Evolutionary conservation across 2,113 vertebrate species (phyloP).

Genomic region (Dicentrarchus labrax): DNA sequence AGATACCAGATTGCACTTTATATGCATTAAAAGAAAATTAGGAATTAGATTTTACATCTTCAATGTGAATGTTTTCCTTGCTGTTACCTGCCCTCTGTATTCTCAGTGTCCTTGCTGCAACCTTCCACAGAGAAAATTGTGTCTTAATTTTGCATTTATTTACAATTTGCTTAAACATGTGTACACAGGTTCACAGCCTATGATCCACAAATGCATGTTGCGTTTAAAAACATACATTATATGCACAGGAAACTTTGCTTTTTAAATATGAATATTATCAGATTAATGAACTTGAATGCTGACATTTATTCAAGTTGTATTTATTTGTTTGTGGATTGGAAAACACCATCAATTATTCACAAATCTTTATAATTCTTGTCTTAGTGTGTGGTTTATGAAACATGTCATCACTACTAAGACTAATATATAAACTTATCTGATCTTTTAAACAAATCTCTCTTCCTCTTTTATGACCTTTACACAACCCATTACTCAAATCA

Average conservation of each 20-base stretch:
- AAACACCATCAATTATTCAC: not conserved
- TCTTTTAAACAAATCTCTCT: slow-evolving; percentile 4
- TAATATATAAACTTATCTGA: not conserved
- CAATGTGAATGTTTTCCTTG: not conserved
- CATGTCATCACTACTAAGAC: not conserved
- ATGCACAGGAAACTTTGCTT: too few relatives aligned
- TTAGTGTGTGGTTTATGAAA: not conserved
- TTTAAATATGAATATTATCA: too few relatives aligned
- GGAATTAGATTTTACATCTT: not conserved
- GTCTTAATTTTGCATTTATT: not conserved
- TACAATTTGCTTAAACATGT: not conserved
- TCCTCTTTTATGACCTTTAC: slow-evolving; percentile 12
- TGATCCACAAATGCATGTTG: not conserved
- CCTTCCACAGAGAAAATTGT: too few relatives aligned
- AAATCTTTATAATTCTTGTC: not conserved
- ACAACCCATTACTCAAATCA: slow-evolving; percentile 18
- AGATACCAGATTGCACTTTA: not conserved
- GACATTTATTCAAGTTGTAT: not conserved
- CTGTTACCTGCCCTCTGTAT: not conserved
- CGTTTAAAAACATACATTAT: not conserved
- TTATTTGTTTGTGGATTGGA: not conserved
- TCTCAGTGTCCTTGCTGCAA: not conserved
- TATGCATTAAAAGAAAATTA: not conserved
- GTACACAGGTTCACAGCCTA: not conserved
- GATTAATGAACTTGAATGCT: too few relatives aligned